These are phyloP conservation scores for Bradypodion ventrale DNA, from an alignment of 2,797 vertebrate genomes.

Conservation along the genomic window DNA sequence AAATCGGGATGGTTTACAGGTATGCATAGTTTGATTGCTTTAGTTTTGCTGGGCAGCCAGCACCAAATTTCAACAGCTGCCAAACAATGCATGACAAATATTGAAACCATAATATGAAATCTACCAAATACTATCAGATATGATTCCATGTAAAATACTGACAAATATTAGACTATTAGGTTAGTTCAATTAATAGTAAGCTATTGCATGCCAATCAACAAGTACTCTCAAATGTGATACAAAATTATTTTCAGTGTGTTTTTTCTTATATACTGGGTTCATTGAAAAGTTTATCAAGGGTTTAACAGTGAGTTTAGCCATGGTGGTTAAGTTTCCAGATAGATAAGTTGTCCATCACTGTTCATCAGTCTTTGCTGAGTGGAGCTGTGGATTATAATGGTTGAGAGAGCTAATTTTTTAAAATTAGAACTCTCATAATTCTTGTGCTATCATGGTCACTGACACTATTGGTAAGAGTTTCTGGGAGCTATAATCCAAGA, in stretches of 20 bases:
- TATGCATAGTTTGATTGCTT: not conserved
- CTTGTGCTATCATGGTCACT: not conserved
- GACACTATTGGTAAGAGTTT: not conserved
- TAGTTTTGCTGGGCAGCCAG: not conserved
- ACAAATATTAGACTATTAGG: not conserved
- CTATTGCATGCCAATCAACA: not conserved
- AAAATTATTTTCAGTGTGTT: not conserved
- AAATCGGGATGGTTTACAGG: no score
- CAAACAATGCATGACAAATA: not conserved
- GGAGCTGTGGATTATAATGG: not conserved
- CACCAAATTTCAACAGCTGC: not conserved
- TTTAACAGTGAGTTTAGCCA: not conserved
- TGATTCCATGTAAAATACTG: not conserved
- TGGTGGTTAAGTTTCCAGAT: not conserved
- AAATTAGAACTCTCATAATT: not conserved
- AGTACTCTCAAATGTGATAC: not conserved
- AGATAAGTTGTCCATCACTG: not conserved
- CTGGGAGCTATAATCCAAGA: not conserved
- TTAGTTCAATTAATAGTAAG: not conserved
- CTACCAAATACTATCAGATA: not conserved
- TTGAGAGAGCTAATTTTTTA: not conserved
- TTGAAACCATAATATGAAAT: not conserved
- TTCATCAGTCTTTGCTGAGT: not conserved
- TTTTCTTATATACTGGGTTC: not conserved
- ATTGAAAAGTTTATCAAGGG: not conserved